Conservation (phyloP, 2,888 invertebrate genomes). For the Saturnia japonica region DNA sequence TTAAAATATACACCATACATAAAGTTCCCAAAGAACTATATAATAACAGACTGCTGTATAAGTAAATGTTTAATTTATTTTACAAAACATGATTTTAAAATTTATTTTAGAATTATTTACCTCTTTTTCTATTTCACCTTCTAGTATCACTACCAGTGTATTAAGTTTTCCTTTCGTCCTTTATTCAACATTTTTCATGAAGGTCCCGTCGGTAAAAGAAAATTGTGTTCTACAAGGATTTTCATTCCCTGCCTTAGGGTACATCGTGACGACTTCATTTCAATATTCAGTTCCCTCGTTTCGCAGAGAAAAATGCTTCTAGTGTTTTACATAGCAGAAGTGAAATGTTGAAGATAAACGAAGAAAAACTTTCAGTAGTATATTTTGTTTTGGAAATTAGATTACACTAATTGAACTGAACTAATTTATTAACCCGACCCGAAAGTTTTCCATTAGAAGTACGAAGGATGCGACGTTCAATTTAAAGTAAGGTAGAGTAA, state of each 20-base stretch:
- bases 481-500: neutral
- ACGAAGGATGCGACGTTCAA: neutral
- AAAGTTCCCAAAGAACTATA: neutral
- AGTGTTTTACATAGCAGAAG: conserved; percentile 3
- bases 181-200: conserved; percentile 36
- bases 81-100: neutral
- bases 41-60: neutral
- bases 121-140: conserved; percentile 36
- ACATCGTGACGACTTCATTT: conserved; percentile 19
- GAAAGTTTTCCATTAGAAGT: neutral
- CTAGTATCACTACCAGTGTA: conserved; percentile 27
- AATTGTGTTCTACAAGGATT: conserved; percentile 27
- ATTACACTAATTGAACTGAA: neutral
- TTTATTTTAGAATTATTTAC: conserved; percentile 20
- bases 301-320: neutral
- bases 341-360: neutral
- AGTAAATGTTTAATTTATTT: neutral
- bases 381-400: neutral
- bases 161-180: conserved; percentile 29
- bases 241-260: conserved; percentile 24
- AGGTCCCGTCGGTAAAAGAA: conserved; percentile 30
- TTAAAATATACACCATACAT: neutral
- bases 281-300: conserved; percentile 18
- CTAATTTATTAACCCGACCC: neutral
- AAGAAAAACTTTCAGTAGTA: neutral